Evolutionary conservation across 1,140 invertebrate genomes (phyloP).

Genomic region (Cotesia typhae): DNA sequence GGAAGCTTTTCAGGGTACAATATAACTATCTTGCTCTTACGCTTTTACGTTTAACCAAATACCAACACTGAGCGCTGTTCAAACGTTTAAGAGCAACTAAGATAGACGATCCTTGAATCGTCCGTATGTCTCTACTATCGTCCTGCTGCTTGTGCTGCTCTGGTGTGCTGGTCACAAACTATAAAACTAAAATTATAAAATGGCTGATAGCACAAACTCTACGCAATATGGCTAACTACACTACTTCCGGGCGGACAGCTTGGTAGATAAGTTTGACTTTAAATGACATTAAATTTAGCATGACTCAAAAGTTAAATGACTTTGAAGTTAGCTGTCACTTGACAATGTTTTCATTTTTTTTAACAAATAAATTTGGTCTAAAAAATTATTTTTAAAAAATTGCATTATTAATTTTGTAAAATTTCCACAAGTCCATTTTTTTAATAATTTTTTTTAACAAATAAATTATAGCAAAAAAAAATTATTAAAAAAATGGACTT

Average conservation of each 20-base stretch:
- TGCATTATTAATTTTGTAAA: no score
- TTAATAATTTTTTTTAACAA: no score
- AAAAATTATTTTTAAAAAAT: no score
- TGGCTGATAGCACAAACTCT: slow-evolving; percentile 51
- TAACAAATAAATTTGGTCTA: no score
- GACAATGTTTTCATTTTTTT: no score
- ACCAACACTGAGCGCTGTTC: neutral
- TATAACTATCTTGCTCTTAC: no score
- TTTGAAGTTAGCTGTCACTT: no score
- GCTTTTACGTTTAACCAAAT: no score
- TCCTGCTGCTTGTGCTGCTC: slow-evolving; percentile 45
- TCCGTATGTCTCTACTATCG: slow-evolving; percentile 43
- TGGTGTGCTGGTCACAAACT: slow-evolving; percentile 55
- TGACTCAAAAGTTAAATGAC: no score
- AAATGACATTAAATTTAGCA: neutral
- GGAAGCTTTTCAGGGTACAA: slow-evolving; percentile 47
- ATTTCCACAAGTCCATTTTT: no score
- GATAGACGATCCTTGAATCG: neutral
- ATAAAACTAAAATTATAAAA: slow-evolving; percentile 54
- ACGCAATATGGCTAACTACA: slow-evolving; percentile 51
- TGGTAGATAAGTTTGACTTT: neutral
- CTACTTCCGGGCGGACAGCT: slow-evolving; percentile 43
- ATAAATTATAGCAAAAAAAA: no score
- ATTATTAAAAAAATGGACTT: no score
- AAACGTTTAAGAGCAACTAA: slow-evolving; percentile 6